Evolutionary conservation across 2,797 vertebrate genomes (phyloP).

Genomic region (Chromis chromis): DNA sequence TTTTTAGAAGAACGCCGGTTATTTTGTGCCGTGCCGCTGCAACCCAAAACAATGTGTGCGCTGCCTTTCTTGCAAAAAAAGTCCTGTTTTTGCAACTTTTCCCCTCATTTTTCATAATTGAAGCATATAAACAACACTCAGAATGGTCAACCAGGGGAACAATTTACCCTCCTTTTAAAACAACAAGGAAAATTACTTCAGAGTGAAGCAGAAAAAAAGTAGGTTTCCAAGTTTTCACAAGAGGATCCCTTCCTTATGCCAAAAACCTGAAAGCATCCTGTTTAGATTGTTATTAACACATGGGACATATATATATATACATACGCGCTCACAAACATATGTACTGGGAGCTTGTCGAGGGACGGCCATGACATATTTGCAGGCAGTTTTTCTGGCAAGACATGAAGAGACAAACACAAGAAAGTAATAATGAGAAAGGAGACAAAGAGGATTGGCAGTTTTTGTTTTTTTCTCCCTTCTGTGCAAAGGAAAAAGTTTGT

Average conservation of each 20-base stretch:
- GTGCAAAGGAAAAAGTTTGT: slow-evolving; percentile 41
- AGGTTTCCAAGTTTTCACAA: slow-evolving; percentile 43
- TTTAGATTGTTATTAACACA: slow-evolving; percentile 27
- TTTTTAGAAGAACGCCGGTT: slow-evolving; percentile 16
- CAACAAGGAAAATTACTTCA: slow-evolving; percentile 16
- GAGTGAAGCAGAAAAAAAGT: slow-evolving; percentile 32
- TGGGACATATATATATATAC: background rate
- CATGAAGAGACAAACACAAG: slow-evolving; percentile 56
- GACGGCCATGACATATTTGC: slow-evolving; percentile 52
- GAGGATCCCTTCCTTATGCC: background rate
- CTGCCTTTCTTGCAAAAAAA: background rate
- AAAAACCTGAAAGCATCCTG: slow-evolving; percentile 25
- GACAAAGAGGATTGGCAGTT: slow-evolving; percentile 52
- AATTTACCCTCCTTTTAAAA: background rate
- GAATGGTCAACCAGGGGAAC: slow-evolving; percentile 3
- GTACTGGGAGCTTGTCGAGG: slow-evolving; percentile 26
- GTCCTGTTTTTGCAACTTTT: background rate
- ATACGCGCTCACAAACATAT: slow-evolving; percentile 25
- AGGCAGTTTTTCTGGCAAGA: slow-evolving; percentile 52
- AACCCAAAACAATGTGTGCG: background rate
- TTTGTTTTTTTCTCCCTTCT: slow-evolving; percentile 5
- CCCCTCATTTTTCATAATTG: background rate
- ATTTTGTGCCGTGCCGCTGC: background rate
- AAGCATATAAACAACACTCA: slow-evolving; percentile 15
- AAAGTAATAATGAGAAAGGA: slow-evolving; percentile 58